phyloP scores from a whole-genome alignment of 2,113 vertebrate species.

The Sus scrofa region T2T-Sscrofa CM000816.6:75384001-75384500 shows the following conservation, averaged over 20 bases:
- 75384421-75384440: neutral
- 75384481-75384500: neutral
- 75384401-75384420: neutral
- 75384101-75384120: constrained; percentile 45
- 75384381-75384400: neutral
- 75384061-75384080: constrained; percentile 67
- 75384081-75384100: constrained; percentile 34
- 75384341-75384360: neutral
- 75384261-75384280: neutral
- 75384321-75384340: neutral
- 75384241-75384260: neutral
- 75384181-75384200: constrained; percentile 1
- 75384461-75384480: neutral
- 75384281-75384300: neutral
- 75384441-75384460: neutral
- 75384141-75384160: neutral
- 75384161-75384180: neutral
- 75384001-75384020: constrained; percentile 16
- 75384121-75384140: neutral
- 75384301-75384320: neutral
- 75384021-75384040: constrained; percentile 73
- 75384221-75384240: constrained; percentile 23
- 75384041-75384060: constrained; percentile 71
- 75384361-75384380: neutral
- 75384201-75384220: neutral